Percentiles rank a stretch among this genome's conserved stretches.
These are phyloP conservation scores for Nasua narica DNA, from an alignment of 2,797 vertebrate genomes.

Conservation along the genomic window DNA sequence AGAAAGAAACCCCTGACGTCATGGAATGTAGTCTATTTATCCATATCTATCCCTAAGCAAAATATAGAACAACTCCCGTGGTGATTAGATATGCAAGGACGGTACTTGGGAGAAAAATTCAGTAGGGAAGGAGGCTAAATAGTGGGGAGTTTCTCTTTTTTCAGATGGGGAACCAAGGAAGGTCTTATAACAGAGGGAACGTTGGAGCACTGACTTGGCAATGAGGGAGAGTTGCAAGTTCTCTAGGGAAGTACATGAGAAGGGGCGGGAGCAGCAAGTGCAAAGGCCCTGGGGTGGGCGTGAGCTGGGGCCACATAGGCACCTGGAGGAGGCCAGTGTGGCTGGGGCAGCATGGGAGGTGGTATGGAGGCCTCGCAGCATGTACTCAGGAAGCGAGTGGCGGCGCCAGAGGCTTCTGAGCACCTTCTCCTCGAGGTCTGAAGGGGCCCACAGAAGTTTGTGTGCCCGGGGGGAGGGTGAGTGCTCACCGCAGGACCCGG, in stretches of 20 bases:
- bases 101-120: neutral
- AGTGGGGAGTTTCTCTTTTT: neutral
- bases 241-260: neutral
- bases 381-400: neutral
- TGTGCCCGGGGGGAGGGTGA: neutral
- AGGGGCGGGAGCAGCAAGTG: fast-evolving
- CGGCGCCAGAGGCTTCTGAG: neutral
- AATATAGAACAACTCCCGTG: neutral
- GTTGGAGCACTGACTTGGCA: neutral
- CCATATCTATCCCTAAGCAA: too few species aligned
- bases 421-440: neutral
- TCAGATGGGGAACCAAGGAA: neutral
- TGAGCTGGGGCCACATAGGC: neutral
- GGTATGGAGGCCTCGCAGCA: neutral
- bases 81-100: neutral
- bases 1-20: neutral
- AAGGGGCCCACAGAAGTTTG: neutral
- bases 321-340: neutral
- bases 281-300: neutral
- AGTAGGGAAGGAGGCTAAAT: neutral
- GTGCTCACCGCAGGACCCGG: conserved; percentile 82
- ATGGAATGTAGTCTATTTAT: neutral
- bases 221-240: neutral
- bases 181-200: neutral
- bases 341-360: neutral